A percentile compares a stretch with the other conserved stretches of the same genome.
Conservation (phyloP, 1,140 invertebrate genomes). For the Dendrolimus punctatus region DNA sequence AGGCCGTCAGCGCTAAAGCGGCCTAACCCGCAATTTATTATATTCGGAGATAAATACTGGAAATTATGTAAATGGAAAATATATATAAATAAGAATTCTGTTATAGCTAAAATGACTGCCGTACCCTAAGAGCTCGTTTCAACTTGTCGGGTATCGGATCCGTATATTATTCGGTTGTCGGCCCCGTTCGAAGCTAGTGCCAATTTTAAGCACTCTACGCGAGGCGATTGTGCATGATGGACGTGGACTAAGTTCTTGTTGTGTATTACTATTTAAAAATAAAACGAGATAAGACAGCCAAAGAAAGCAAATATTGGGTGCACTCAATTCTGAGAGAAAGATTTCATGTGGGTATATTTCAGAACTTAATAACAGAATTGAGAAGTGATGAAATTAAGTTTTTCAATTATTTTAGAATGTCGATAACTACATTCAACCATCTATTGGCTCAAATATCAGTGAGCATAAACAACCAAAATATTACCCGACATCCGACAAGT, state of each 20-base stretch:
- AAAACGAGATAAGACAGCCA: constrained; percentile 10
- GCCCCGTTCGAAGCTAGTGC: constrained; percentile 2
- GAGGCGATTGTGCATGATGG: constrained; percentile 4
- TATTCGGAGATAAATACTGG: too few relatives aligned
- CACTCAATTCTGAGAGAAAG: constrained; percentile 9
- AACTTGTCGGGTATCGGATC: not conserved
- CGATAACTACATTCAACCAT: constrained; percentile 6
- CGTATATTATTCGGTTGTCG: constrained; percentile 3
- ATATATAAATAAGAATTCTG: too few relatives aligned
- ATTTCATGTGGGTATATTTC: constrained; percentile 11
- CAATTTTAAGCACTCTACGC: constrained; percentile 6
- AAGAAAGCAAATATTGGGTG: constrained; percentile 10
- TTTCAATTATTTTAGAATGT: constrained; percentile 8
- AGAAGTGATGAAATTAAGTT: constrained; percentile 6
- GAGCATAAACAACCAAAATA: constrained; percentile 11
- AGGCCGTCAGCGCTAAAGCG: too few relatives aligned
- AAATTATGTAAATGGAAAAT: too few relatives aligned
- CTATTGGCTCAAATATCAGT: constrained; percentile 9
- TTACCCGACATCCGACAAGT: constrained; percentile 6
- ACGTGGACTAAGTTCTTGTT: constrained; percentile 8
- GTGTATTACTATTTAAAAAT: constrained; percentile 10
- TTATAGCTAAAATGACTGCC: too few relatives aligned
- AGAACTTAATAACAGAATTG: constrained; percentile 12
- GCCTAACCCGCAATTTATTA: too few relatives aligned
- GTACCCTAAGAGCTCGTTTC: constrained; percentile 5